Base-by-base conservation (phyloP, 92 coral and sea anemone species). In the Umimayanthus kanabou region DNA sequence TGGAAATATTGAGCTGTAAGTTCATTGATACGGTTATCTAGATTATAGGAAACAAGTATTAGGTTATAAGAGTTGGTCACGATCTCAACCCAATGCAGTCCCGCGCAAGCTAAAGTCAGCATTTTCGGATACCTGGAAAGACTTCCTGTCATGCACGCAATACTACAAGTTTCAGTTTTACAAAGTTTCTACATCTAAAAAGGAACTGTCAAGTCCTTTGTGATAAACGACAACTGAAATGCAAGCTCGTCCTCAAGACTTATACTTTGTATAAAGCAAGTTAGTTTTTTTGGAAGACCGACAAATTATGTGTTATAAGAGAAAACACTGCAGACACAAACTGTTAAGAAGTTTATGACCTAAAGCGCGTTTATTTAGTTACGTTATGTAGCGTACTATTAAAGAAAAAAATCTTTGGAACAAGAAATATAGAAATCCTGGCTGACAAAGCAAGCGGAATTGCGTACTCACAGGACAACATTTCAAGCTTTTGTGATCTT, bases 91-190 rank as follows among this genome's bases (percentile, higher is more conserved):
- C 39, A 28, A 53, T 39, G 79, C 29, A 53, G 58, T 67, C 14
- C 13, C 50, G 42, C 49, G 58, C 50, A 26, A 70, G 77, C 37
- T 33, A 33, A 33, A 33, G 37, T 33, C 37, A 33, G 45, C 76
- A 47, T 67, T 82, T 69, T 71, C 70, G 78, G 78, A 10, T 42
- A 28, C 66, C 64, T 25, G 61, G 40, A 69, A 82, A 18, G 45
- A 39, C 84, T 80, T 57, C 70, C 84, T 80, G 47, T 25, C 16
- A 16, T 61, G 69, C 23, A 39, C 49, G 84, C 84, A 57, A 80
- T 80, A 55, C 84, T 28, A 26, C 58, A 53, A 53, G 6, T 50
- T n/a, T 53, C 53, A 79, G 65, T 77, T 50, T 79, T 40, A 15
- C 61, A 49, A 50, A 53, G 22, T 0, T 80, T 53, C 49, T 57